These are phyloP conservation scores for Tricholaema leucomelas DNA, from an alignment of 2,113 vertebrate genomes.

Conservation along the genomic window DNA sequence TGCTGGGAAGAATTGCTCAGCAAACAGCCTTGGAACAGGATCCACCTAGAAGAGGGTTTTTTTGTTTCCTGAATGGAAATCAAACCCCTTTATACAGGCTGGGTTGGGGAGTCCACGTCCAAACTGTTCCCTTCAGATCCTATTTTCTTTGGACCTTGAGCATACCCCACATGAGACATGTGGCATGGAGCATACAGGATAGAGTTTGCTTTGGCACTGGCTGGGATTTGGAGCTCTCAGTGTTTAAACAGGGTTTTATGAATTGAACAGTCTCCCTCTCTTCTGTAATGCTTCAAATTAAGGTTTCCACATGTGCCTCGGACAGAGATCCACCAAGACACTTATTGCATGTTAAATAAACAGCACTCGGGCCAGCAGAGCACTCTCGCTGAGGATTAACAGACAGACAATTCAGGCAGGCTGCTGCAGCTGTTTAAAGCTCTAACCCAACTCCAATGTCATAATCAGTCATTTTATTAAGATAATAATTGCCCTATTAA, in stretches of 20 bases:
- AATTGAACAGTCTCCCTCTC: conserved; percentile 34
- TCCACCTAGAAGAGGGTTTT: not conserved
- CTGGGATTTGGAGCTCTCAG: not conserved
- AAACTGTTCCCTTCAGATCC: conserved; percentile 38
- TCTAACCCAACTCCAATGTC: not conserved
- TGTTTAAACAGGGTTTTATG: conserved; percentile 53
- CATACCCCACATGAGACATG: conserved; percentile 47
- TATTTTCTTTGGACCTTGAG: conserved; percentile 55
- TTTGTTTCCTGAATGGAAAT: conserved; percentile 34
- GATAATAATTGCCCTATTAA: conserved; percentile 7
- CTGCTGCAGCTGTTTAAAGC: conserved; percentile 34
- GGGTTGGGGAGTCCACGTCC: not conserved
- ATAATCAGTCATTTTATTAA: conserved; percentile 3
- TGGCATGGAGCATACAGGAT: conserved; percentile 36
- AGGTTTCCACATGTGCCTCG: conserved; percentile 65
- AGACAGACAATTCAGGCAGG: not conserved
- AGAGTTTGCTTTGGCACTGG: conserved; percentile 59
- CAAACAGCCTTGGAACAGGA: not conserved
- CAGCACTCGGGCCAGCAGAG: not conserved
- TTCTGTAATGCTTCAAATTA: conserved; percentile 41
- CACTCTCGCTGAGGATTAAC: conserved; percentile 9
- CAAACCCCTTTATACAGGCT: conserved; percentile 20
- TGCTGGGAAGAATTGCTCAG: conserved; percentile 17
- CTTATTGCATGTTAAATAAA: conserved; percentile 57
- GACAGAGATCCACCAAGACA: conserved; percentile 54